Evolutionary conservation across 2,888 invertebrate genomes (phyloP), one percentile per base, ranked within the genome.

Genomic region (Ophion ellenae): DNA sequence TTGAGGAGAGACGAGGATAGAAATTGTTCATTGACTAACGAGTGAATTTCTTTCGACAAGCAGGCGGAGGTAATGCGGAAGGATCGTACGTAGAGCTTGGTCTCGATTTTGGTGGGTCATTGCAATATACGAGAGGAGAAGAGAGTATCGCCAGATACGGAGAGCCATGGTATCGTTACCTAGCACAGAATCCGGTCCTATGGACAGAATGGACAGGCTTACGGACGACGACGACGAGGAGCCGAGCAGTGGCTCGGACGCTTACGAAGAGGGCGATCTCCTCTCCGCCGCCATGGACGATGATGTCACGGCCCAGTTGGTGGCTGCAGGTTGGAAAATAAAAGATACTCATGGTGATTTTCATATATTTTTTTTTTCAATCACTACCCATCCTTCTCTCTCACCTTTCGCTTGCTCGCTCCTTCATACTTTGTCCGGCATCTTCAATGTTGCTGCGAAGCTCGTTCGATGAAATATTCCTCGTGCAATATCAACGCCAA

Each of bases 221-320:
- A 91, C 93, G 36, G 98, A 98, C 86, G 98, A 98, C 90, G 98
- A 98, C 89, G 97, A 97, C 90, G 97, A 96, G 87, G 97, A 97
- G 83, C 97, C 97, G 82, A 97, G 97, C 79, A 96, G 97, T 47
- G 97, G 96, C 75, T 97, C 97, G 64, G 95, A 96, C 63, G 97
- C 97, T 90, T 97, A 97, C 90, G 98, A 98, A 92, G 96, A 97
- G 78, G 95, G 96, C 2, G 99, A 99, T 92, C 96, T 98, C 87
- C 96, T 98, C 94, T 96, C 97, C 89, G 97, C 96, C 82, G 97
- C 97, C 75, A 97, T 98, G 96, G 97, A 97, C 89, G 99, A 99
- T 94, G 99, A 99, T 93, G 98, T 99, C 91, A 98, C 99, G 89
- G 98, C 99, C 94, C 99, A 99, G 93, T 95, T 99, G 90, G 99